phyloP scores from a whole-genome alignment of 2,113 vertebrate genomes.

The Microtus ochrogaster region DNA sequence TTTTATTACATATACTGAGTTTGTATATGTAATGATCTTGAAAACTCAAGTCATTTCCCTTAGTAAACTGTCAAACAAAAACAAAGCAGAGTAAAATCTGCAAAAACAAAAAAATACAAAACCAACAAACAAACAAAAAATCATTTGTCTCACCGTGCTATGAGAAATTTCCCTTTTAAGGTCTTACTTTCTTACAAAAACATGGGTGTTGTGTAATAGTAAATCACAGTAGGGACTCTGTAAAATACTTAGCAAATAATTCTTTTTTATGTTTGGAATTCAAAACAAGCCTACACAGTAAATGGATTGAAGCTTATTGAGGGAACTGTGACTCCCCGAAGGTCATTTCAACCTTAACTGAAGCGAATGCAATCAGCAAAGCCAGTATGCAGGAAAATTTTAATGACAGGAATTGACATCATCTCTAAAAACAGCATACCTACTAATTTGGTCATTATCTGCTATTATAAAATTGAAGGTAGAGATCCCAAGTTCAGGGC shows the following conservation, averaged over 20 bases:
- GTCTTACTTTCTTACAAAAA: background rate
- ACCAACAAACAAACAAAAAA: no score
- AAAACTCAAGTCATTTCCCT: background rate
- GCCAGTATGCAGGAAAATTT: conserved; percentile 10
- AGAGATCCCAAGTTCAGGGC: background rate
- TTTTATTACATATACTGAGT: background rate
- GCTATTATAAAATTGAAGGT: conserved; percentile 11
- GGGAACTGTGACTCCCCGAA: background rate
- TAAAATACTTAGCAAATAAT: background rate
- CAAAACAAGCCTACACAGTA: background rate
- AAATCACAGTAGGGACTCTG: background rate
- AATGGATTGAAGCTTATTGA: background rate
- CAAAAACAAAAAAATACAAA: no score
- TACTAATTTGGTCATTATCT: conserved; percentile 43
- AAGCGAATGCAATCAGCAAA: conserved; percentile 13
- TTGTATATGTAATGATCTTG: background rate
- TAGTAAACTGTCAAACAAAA: background rate
- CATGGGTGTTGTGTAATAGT: background rate
- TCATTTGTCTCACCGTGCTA: background rate
- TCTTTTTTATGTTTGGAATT: background rate
- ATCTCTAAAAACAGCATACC: background rate
- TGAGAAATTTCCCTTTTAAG: background rate
- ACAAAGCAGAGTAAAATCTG: background rate
- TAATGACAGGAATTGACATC: background rate
- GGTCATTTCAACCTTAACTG: background rate